phyloP scores from a whole-genome alignment of 2,888 invertebrate genomes.

The Sepioteuthis lessoniana region DNA sequence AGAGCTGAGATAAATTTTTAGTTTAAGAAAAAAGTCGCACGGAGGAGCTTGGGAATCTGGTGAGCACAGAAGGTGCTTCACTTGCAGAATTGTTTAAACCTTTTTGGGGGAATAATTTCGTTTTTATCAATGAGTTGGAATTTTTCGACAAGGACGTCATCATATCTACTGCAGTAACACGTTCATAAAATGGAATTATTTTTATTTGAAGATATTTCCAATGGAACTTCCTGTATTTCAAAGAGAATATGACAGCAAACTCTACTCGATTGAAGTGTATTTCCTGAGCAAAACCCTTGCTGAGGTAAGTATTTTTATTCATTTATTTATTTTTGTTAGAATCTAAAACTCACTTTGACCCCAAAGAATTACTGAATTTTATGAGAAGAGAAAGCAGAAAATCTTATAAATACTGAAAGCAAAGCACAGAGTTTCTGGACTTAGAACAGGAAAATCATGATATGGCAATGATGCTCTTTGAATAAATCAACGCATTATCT shows the following conservation, averaged over 20 bases:
- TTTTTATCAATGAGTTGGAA: no score
- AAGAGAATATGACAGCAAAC: slow-evolving; percentile 68
- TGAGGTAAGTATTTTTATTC: slow-evolving; percentile 61
- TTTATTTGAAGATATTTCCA: slow-evolving; percentile 66
- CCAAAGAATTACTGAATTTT: background rate
- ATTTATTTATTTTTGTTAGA: background rate
- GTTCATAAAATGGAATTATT: background rate
- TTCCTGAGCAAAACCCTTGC: slow-evolving; percentile 68
- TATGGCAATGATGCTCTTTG: background rate
- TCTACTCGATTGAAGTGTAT: slow-evolving; percentile 69
- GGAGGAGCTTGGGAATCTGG: no score
- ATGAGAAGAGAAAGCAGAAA: background rate
- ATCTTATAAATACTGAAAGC: no score
- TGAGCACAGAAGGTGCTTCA: no score
- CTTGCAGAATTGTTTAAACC: no score
- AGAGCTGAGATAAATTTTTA: no score
- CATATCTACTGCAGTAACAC: no score
- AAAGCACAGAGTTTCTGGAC: no score
- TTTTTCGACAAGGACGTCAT: no score
- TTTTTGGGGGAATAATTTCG: no score
- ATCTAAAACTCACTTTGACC: background rate
- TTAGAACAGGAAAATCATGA: no score
- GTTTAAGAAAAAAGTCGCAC: no score
- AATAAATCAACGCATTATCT: background rate
- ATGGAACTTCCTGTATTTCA: slow-evolving; percentile 68